These are phyloP conservation scores for Gadopsis bispinosus DNA, from an alignment of 2,797 vertebrate genomes.

Conservation along the genomic window DNA sequence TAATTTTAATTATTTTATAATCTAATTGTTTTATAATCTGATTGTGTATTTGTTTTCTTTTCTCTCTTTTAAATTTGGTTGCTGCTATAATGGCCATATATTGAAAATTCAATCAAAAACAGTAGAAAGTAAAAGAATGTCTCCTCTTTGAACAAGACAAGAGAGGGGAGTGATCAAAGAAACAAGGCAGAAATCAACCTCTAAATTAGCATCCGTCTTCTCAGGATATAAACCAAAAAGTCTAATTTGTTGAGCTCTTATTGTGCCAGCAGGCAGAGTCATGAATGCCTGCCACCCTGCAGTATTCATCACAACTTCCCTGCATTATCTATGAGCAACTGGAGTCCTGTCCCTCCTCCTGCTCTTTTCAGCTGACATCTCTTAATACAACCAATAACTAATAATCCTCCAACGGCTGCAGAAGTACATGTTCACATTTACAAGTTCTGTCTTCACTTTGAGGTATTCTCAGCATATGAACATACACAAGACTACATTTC, in stretches of 20 bases:
- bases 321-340: conserved; percentile 90
- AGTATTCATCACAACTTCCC: conserved; percentile 80
- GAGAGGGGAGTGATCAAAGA: not conserved
- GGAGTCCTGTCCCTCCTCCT: conserved; percentile 67
- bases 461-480: not conserved
- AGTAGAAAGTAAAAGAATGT: not conserved
- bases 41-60: not conserved
- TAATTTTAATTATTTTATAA: not conserved
- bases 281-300: conserved; percentile 72
- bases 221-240: conserved; percentile 20
- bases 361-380: conserved; percentile 79
- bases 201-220: conserved; percentile 24
- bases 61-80: not conserved
- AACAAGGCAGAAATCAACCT: not conserved
- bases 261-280: conserved; percentile 46
- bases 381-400: conserved; percentile 62
- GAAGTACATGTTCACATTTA: conserved; percentile 9
- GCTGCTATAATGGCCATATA: not conserved
- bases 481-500: not conserved
- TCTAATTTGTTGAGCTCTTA: conserved; percentile 34
- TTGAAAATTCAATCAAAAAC: not conserved
- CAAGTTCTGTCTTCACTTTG: not conserved
- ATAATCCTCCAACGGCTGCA: conserved; percentile 46
- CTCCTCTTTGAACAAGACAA: not conserved
- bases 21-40: not conserved